Percentiles rank a stretch among this genome's conserved stretches.
Conservation (phyloP, 2,113 vertebrate genomes). For the Sander lucioperca region DNA sequence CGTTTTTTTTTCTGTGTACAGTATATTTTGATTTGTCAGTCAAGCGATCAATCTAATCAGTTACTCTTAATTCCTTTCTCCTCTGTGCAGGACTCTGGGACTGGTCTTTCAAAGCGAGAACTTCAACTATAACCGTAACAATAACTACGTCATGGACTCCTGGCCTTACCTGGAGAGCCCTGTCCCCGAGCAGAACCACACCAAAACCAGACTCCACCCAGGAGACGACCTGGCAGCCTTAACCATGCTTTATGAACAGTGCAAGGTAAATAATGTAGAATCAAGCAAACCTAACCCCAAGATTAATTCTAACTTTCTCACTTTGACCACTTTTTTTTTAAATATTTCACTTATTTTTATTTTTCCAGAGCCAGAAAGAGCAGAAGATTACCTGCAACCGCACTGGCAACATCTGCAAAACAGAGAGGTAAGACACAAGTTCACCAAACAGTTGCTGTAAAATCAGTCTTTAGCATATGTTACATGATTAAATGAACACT, state of each 20-base stretch:
- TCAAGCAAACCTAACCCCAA: not conserved
- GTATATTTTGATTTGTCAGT: not conserved
- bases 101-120: constrained; percentile 93
- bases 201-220: constrained; percentile 90
- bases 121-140: constrained; percentile 89
- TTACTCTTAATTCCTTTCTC: not conserved
- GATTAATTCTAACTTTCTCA: not conserved
- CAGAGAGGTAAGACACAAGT: constrained; percentile 88
- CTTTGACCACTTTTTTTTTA: not conserved
- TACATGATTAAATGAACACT: not conserved
- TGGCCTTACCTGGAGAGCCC: constrained; percentile 92
- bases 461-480: not conserved
- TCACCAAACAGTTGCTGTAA: not conserved
- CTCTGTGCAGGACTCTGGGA: constrained; percentile 88
- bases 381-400: constrained; percentile 85
- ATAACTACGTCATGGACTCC: constrained; percentile 89
- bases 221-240: constrained; percentile 90
- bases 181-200: constrained; percentile 85
- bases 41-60: not conserved
- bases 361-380: constrained; percentile 89
- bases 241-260: constrained; percentile 93
- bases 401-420: constrained; percentile 83
- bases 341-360: not conserved
- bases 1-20: not conserved
- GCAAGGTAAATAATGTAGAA: constrained; percentile 79